These are phyloP conservation scores for Lasius platythorax DNA, from an alignment of 2,888 invertebrate genomes.

Conservation along the genomic window DNA sequence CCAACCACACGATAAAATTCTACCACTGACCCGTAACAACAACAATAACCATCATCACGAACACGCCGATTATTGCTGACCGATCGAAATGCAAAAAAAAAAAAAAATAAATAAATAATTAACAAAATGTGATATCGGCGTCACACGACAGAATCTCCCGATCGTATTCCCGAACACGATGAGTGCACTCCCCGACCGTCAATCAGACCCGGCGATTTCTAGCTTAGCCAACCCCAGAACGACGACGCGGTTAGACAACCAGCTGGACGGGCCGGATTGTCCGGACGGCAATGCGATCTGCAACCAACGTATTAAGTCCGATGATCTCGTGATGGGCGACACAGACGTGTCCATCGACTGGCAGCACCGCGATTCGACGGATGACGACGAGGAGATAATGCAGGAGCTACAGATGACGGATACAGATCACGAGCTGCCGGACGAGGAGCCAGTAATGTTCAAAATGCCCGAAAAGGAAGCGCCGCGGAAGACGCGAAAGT, in stretches of 20 bases:
- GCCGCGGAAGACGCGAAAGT: slow-evolving; percentile 53
- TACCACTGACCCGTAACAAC: slow-evolving; percentile 44
- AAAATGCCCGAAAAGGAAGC: slow-evolving; percentile 67
- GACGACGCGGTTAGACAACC: slow-evolving; percentile 48
- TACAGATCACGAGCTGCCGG: slow-evolving; percentile 21
- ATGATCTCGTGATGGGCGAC: slow-evolving; percentile 8
- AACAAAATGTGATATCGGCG: slow-evolving; percentile 11
- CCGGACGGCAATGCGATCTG: slow-evolving; percentile 39
- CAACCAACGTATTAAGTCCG: background rate
- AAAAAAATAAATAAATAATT: slow-evolving; percentile 16
- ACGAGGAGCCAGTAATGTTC: slow-evolving; percentile 64
- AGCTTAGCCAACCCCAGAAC: slow-evolving; percentile 81
- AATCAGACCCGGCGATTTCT: slow-evolving; percentile 84
- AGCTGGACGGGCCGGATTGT: slow-evolving; percentile 50
- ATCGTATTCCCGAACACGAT: slow-evolving; percentile 45
- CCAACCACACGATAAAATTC: slow-evolving; percentile 27
- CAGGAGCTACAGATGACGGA: slow-evolving; percentile 18
- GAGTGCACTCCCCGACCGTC: slow-evolving; percentile 76
- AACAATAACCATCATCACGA: slow-evolving; percentile 32
- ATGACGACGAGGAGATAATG: slow-evolving; percentile 35
- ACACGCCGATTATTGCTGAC: slow-evolving; percentile 30
- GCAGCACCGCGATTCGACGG: background rate
- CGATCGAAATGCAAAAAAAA: slow-evolving; percentile 40
- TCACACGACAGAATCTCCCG: slow-evolving; percentile 61
- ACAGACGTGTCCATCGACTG: slow-evolving; percentile 9